These are phyloP conservation scores for Synergus gifuensis DNA, from an alignment of 2,888 invertebrate genomes.

Conservation along the genomic window DNA sequence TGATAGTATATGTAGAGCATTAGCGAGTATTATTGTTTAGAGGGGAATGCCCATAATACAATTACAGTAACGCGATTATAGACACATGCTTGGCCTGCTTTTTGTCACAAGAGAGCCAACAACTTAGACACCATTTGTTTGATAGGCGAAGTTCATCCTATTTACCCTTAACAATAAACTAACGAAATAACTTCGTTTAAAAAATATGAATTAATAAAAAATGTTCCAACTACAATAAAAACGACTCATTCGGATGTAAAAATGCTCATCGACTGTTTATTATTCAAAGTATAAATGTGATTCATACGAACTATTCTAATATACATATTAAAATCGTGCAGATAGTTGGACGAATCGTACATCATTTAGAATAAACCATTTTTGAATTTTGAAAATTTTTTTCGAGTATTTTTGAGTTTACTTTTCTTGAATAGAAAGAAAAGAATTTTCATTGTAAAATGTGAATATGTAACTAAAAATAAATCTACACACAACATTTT, in stretches of 20 bases:
- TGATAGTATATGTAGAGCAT: constrained; percentile 53
- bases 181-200: not conserved
- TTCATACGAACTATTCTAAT: constrained; percentile 7
- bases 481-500: not conserved
- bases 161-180: not conserved
- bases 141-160: not conserved
- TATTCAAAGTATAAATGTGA: constrained; percentile 28
- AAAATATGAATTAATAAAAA: constrained; percentile 9
- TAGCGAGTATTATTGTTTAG: constrained; percentile 55
- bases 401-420: not conserved
- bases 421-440: not conserved
- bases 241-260: not conserved
- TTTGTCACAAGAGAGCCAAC: constrained; percentile 56
- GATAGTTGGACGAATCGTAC: not conserved
- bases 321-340: constrained; percentile 8
- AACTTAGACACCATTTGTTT: constrained; percentile 3
- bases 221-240: not conserved
- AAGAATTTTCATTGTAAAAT: not conserved
- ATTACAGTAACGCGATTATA: constrained; percentile 68
- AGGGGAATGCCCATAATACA: constrained; percentile 58
- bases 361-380: not conserved
- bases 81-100: constrained; percentile 59
- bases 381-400: not conserved
- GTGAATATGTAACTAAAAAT: not conserved
- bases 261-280: not conserved